Evolutionary conservation across 2,113 vertebrate species (phyloP).

Genomic region (Notothenia coriiceps): DNA sequence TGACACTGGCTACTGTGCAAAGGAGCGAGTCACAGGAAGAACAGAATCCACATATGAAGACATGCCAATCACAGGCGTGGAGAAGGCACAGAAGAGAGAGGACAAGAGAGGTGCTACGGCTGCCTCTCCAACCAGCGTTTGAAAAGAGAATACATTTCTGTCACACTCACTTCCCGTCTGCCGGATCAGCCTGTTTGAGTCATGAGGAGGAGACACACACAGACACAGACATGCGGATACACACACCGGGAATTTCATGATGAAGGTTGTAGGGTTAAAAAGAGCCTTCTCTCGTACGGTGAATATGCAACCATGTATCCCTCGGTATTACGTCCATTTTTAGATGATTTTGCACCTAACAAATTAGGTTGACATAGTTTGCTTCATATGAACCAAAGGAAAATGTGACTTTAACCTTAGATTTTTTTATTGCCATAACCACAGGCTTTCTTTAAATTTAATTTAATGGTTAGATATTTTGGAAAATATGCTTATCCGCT

Average conservation of each 20-base stretch:
- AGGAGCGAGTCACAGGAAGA: slow-evolving; percentile 64
- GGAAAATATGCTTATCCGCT: no score
- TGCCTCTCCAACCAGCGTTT: slow-evolving; percentile 70
- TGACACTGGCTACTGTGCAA: slow-evolving; percentile 75
- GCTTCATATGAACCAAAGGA: not conserved
- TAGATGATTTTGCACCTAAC: not conserved
- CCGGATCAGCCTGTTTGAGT: slow-evolving; percentile 43
- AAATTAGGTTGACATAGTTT: not conserved
- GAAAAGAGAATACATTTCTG: slow-evolving; percentile 81
- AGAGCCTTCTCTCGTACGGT: not conserved
- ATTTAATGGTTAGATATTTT: no score
- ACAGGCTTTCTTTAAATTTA: not conserved
- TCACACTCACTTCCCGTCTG: slow-evolving; percentile 77
- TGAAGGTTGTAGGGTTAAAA: slow-evolving; percentile 13
- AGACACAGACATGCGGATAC: slow-evolving; percentile 1
- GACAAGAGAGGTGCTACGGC: slow-evolving; percentile 43
- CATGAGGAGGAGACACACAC: slow-evolving; percentile 19
- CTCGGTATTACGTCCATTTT: not conserved
- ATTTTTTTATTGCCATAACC: not conserved
- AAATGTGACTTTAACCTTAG: not conserved
- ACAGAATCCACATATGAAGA: slow-evolving; percentile 82
- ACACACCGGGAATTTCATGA: slow-evolving; percentile 18
- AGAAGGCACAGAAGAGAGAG: slow-evolving; percentile 44
- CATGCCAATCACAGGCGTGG: slow-evolving; percentile 78
- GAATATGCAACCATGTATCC: not conserved